These are phyloP conservation scores for Brachylomia viminalis DNA, from an alignment of 2,888 invertebrate species.

Conservation along the genomic window DNA sequence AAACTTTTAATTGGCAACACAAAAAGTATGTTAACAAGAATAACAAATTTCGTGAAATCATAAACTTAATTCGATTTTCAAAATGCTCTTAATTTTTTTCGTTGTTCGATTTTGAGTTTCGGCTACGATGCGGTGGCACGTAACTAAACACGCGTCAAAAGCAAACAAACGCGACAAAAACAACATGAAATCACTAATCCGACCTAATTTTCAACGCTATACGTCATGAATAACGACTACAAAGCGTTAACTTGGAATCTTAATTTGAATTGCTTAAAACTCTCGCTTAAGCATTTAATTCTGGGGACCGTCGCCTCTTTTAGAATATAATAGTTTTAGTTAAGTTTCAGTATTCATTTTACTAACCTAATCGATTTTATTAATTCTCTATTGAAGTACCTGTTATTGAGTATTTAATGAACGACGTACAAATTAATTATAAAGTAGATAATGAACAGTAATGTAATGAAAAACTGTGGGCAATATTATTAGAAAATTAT, in stretches of 20 bases:
- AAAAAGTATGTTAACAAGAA: constrained; percentile 7
- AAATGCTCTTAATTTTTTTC: constrained; percentile 26
- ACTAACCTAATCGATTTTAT: not conserved
- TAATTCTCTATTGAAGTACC: not conserved
- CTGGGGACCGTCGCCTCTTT: constrained; percentile 70
- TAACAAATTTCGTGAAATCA: constrained; percentile 18
- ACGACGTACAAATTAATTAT: not conserved
- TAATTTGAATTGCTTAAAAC: constrained; percentile 71
- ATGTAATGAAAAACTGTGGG: not conserved
- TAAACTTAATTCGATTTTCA: constrained; percentile 22
- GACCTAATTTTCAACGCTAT: constrained; percentile 84
- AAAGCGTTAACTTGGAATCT: constrained; percentile 73
- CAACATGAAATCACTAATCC: constrained; percentile 85
- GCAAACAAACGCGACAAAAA: constrained; percentile 71
- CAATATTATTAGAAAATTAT: not conserved
- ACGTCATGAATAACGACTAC: constrained; percentile 81
- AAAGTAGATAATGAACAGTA: not conserved
- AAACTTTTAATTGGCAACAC: constrained; percentile 40
- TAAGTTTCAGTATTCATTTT: not conserved
- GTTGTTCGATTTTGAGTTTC: constrained; percentile 70
- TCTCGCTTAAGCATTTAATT: constrained; percentile 66
- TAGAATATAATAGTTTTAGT: not conserved
- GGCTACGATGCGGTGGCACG: constrained; percentile 63
- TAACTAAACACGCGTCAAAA: constrained; percentile 73
- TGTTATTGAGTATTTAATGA: constrained; percentile 14